Base-by-base conservation (phyloP, 2,797 vertebrate genomes). In the Sebastes melanostomus region DNA sequence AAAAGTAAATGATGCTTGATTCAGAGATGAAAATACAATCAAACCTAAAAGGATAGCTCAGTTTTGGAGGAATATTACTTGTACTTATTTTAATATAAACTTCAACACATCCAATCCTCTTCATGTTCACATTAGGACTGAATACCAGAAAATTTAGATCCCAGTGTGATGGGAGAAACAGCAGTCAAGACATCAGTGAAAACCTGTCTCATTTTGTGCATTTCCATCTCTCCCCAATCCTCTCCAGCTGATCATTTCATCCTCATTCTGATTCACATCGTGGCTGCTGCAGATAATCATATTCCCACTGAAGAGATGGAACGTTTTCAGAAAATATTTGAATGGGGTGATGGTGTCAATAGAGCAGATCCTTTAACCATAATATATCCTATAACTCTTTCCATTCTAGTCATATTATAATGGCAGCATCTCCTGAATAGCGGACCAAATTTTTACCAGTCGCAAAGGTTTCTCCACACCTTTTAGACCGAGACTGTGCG, bases 261-360 rank as follows among this genome's bases (percentile, higher is more conserved):
- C 66, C 82, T 80, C 83, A 88, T 94, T 90, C 75, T 69, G 79
- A 93, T 91, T 92, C 86, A 77, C 78, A 81, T 84, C 30, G n/a
- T 69, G 82, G 61, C 73, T 67, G 61, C 65, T 18, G 67, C 36
- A 88, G 81, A 89, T 85, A 91, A 92, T 90, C 74, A 81, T 58
- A 85, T 77, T 86, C 84, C 70, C 68, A 77, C 78, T 22, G 46
- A 60, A 55, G 86, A 88, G 85, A 89, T 55, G 65, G 58, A 85
- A 34, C 12, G 1, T 86, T 89, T 88, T 80, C 72, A 77, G 63
- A 84, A 81, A 84, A 77, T 82, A 90, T 86, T 82, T 93, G 80
- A 91, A 85, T 82, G 75, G 73, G 69, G 61, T 75, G 80, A 87
- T 72, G 54, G 77, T 90, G 89, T 88, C 88, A 90, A 78, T 84